These are phyloP conservation scores for Trachelus stipa DNA, from an alignment of 2,888 invertebrate species.

Conservation along the genomic window DNA sequence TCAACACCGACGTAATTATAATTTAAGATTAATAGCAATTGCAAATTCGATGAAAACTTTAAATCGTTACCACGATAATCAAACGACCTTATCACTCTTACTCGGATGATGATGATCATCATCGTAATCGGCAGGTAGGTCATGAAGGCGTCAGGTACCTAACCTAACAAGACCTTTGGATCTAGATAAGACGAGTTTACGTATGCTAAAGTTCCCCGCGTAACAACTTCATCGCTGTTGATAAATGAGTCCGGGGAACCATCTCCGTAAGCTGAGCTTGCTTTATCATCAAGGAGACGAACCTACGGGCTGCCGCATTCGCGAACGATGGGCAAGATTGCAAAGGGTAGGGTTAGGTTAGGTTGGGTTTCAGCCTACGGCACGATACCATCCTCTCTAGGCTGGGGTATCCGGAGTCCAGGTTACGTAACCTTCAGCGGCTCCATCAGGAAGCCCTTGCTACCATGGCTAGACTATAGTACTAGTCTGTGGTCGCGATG, in stretches of 20 bases:
- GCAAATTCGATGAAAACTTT: not conserved
- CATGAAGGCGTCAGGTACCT: not conserved
- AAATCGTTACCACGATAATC: not conserved
- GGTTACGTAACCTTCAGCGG: not conserved
- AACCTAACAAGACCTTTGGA: conserved; percentile 1
- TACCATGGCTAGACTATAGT: not conserved
- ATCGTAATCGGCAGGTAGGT: not conserved
- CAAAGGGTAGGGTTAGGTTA: not conserved
- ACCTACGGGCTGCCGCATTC: not conserved
- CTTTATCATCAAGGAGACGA: not conserved
- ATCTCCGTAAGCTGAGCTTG: not conserved
- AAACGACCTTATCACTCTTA: not conserved
- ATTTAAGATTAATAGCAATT: not conserved
- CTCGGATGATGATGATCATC: not conserved
- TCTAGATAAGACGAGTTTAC: conserved; percentile 20
- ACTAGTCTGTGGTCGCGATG: not conserved
- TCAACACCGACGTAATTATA: not conserved
- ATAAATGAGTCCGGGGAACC: conserved; percentile 18
- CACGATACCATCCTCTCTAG: not conserved
- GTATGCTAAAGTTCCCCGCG: conserved; percentile 19
- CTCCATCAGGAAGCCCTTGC: not conserved
- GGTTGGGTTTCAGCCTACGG: not conserved
- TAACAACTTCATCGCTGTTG: conserved; percentile 25
- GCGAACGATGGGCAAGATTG: not conserved
- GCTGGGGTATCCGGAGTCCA: not conserved